Conservation (phyloP, 2,113 vertebrate genomes). For the Zosterops lateralis region DNA sequence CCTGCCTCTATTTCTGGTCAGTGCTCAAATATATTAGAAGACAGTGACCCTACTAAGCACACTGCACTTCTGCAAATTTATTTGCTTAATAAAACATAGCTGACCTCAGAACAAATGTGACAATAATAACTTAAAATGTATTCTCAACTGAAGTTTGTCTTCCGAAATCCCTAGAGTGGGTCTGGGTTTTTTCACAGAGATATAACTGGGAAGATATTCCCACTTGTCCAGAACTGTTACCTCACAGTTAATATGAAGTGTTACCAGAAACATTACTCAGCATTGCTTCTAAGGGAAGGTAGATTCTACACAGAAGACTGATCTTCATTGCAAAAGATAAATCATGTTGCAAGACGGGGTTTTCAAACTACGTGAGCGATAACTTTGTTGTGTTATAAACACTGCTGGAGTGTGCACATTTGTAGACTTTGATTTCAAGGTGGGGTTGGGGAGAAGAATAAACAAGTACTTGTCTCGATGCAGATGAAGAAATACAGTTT, state of each 20-base stretch:
- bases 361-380: background rate
- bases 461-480: background rate
- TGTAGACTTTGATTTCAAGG: background rate
- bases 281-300: background rate
- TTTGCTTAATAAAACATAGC: background rate
- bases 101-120: background rate
- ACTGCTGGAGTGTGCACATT: background rate
- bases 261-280: background rate
- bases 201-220: background rate
- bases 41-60: background rate
- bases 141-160: background rate
- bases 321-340: background rate
- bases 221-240: background rate
- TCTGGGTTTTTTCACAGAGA: background rate
- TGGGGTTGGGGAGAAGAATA: background rate
- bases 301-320: background rate
- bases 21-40: background rate
- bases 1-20: background rate
- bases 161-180: background rate
- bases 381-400: background rate
- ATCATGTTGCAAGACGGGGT: background rate
- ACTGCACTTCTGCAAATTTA: background rate
- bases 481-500: background rate
- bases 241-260: background rate
- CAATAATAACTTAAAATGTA: background rate